Base-by-base conservation (phyloP, 2,888 invertebrate genomes). In the Actias luna region DNA sequence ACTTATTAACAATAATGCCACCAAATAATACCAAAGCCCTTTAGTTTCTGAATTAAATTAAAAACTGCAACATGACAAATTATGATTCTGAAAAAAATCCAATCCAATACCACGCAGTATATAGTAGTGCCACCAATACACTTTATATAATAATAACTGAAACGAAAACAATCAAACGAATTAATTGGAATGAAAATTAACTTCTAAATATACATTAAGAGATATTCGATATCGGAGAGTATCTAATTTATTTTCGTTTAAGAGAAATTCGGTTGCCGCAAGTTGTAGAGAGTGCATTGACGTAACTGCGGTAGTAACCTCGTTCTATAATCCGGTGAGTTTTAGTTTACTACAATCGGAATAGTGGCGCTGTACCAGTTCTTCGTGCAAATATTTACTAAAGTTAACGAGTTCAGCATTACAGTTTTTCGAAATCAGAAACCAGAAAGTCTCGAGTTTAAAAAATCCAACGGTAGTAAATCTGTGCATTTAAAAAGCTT, bases 181-280 rank as follows among this genome's bases (percentile, higher is more conserved):
- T n/a, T 46, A 31, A 29, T 8, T 33, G 16, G 7, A 31, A 1
- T 25, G 18, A 16, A 29, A 52, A 52, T 35, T 58, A 39, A 27
- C 18, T 5, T 39, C 57, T 52, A 35, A 60, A 29, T 55, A 55
- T 55, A 69, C 71, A 64, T 72, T 65, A 67, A 67, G 70, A 68
- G 71, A 73, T 71, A 71, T 67, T 66, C 64, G 66, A 59, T 59
- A 46, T 55, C 55, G 29, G 55, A 55, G 12, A 52, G 29, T 55
- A 55, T 29, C 55, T 55, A 55, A 55, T 55, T 52, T 52, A 52
- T 52, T 52, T 55, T 55, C 55, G 55, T 55, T n/a, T 55, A 25
- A 25, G 46, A 29, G 29, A 55, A 55, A 29, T 18, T 27, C 55
- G 55, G 29, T 29, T 55, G 55, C 55, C 55, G 29, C 55, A 55